Evolutionary conservation across 23 tunicate species (phyloP).

Genomic region (Trididemnum miniatum): DNA sequence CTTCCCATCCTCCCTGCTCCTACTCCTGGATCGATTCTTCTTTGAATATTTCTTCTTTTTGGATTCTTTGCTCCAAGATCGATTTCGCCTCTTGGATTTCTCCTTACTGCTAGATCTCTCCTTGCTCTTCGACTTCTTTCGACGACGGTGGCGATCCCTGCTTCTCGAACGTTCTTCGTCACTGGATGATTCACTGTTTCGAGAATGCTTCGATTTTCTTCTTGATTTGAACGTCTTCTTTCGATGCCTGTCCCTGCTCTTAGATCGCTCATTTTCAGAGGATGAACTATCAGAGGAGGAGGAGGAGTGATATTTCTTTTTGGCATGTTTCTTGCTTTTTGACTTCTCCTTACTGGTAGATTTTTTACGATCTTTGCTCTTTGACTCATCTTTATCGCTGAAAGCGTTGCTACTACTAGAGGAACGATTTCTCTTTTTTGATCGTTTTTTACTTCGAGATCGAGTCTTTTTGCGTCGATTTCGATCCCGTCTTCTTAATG

Average conservation of each 20-base stretch:
- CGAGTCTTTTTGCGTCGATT: background rate
- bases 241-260: background rate
- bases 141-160: background rate
- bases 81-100: background rate
- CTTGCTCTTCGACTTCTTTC: background rate
- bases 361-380: background rate
- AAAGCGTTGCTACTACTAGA: background rate
- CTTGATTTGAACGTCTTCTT: background rate
- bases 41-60: conserved; percentile 26
- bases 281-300: no score
- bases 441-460: conserved; percentile 1
- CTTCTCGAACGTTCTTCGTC: conserved; percentile 10
- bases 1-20: conserved; percentile 11
- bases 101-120: background rate
- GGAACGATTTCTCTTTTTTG: conserved; percentile 4
- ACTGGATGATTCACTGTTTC: background rate
- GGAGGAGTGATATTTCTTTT: background rate
- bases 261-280: background rate
- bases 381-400: background rate
- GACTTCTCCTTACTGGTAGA: background rate
- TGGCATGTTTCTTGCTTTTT: background rate
- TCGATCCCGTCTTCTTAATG: background rate
- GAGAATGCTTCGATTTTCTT: background rate
- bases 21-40: conserved; percentile 8
- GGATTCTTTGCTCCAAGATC: conserved; percentile 3